These are phyloP conservation scores for Lophotriccus pileatus DNA, from an alignment of 2,797 vertebrate genomes.

Conservation along the genomic window DNA sequence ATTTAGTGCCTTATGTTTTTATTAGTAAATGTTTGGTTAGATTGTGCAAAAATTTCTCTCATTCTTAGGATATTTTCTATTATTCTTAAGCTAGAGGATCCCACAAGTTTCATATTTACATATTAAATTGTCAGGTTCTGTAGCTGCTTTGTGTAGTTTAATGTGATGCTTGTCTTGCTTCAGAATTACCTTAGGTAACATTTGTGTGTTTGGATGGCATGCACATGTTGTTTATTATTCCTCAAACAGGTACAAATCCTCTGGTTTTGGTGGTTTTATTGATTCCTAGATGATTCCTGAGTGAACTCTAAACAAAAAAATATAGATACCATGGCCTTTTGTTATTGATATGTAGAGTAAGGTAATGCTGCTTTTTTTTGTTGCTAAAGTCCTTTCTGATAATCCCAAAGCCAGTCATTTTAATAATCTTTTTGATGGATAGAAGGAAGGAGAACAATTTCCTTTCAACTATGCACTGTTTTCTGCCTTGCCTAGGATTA, in stretches of 20 bases:
- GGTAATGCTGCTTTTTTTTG: background rate
- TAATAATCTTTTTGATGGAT: background rate
- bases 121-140: background rate
- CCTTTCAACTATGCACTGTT: background rate
- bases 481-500: background rate
- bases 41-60: background rate
- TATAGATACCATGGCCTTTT: background rate
- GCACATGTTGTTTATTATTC: background rate
- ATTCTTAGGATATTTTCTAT: background rate
- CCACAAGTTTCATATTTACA: background rate
- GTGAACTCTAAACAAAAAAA: background rate
- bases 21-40: background rate
- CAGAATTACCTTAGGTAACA: background rate
- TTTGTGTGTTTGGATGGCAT: background rate
- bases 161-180: background rate
- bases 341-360: background rate
- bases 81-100: background rate
- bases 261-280: background rate
- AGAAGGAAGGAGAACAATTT: background rate
- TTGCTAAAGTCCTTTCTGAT: background rate
- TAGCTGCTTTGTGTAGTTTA: background rate
- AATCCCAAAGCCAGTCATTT: background rate
- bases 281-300: background rate
- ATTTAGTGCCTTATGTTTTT: slow-evolving; percentile 34
- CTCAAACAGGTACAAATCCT: background rate